These are phyloP conservation scores for Clitarchus hookeri DNA, from an alignment of 2,888 invertebrate species.

Conservation along the genomic window DNA sequence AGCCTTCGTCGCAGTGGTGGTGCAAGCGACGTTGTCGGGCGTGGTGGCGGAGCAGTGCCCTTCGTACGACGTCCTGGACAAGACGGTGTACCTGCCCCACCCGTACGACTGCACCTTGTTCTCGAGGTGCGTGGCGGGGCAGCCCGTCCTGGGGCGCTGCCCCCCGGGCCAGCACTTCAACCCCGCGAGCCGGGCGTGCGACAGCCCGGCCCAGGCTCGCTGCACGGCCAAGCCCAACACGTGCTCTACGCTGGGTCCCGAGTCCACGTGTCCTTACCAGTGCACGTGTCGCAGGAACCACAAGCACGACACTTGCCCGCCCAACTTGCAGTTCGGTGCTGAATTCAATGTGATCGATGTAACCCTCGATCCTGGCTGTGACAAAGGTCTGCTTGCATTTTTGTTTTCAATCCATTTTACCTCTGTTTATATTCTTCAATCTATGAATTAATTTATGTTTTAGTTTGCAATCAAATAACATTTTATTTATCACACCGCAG, in stretches of 20 bases:
- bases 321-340: not conserved
- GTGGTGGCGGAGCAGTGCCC: not conserved
- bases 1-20: not conserved
- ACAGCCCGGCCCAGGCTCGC: not conserved
- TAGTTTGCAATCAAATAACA: too few relatives aligned
- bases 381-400: not conserved
- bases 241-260: not conserved
- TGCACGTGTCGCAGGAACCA: not conserved
- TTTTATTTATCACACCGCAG: too few relatives aligned
- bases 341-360: not conserved
- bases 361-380: not conserved
- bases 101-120: not conserved
- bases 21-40: not conserved
- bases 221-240: not conserved
- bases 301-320: not conserved
- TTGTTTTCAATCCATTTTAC: too few relatives aligned
- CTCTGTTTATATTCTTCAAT: too few relatives aligned
- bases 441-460: too few relatives aligned
- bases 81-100: not conserved
- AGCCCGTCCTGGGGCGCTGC: not conserved
- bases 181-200: not conserved
- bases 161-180: not conserved
- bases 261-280: not conserved
- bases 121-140: not conserved
- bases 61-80: not conserved